Evolutionary conservation across 2,797 vertebrate genomes (phyloP), one percentile per base, ranked within the genome.

Genomic region (Microctenopoma stevenorrisi): DNA sequence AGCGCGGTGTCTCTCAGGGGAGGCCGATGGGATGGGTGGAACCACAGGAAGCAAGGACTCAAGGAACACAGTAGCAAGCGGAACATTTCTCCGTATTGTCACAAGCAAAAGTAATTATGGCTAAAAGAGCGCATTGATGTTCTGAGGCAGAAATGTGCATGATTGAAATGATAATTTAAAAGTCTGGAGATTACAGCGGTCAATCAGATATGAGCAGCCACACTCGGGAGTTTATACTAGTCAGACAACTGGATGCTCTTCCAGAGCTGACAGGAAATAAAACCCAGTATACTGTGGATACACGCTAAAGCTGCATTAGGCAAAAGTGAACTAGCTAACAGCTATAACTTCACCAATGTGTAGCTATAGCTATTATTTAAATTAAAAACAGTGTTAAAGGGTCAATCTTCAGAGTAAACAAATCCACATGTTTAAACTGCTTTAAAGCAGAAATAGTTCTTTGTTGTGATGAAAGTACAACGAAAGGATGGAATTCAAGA

Each of bases 1-100:
- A 74, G 75, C 33, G 7, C 4, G 3, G 15, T 2, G 49, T 49
- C 69, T 81, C 86, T 72, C 44, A 4, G 43, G 84, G 78, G 74
- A 78, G 46, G 68, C 67, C 16, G 87, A 67, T 55, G 70, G 38
- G 61, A 72, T 40, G 83, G 79, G 76, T 55, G 75, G 78, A 67
- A 66, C 71, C 60, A n/a, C 61, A 78, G 69, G 75, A 86, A 84
- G 76, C 54, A 13, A 22, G 64, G 66, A 67, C 57, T 70, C 40
- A 65, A 81, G 53, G 54, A 62, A 69, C 54, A 44, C 25, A 30
- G 55, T 18, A 33, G 63, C 70, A 85, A 83, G 80, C 63, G 63
- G 22, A 22, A 22, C 74, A 78, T 70, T 18, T 69, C 35, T 68
- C 33, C 50, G 11, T 8, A 61, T 5, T 22, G 64, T 54, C 75